Evolutionary conservation across 1,140 invertebrate genomes (phyloP), one percentile per base, ranked within the genome.

Genomic region (Dolichoris vasculosae): DNA sequence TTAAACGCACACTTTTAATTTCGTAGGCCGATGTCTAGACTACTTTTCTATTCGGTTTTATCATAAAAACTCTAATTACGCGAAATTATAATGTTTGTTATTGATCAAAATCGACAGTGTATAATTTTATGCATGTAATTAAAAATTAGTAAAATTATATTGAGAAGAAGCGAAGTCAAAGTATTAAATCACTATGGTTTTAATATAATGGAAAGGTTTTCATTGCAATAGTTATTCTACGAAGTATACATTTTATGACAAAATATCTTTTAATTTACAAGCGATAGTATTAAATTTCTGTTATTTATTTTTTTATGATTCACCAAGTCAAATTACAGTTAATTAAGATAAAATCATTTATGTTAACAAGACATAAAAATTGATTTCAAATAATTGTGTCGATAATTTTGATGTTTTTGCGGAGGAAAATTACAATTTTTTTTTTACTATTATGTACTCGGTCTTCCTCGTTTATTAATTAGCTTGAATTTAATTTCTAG

Each of bases 341-440:
- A 7, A 20, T 76, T 63, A 67, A 83, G 15, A 67, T 17, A 20
- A 30, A 35, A 83, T 83, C 46, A 43, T 63, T 38, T 51, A 11
- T 51, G 3, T 38, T 59, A 63, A 7, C 43, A 43, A 67, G 38
- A 20, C 59, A 51, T 77, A 59, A 83, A 77, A 26, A 23, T 55
- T 15, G 26, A 1, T 43, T 67, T 71, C 26, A 59, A 55, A 38
- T 40, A 64, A 80, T 64, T 38, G 26, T 48, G 26, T 43, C 20
- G 51, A 43, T 63, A 64, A 51, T 46, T 26, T 11, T 79, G n/a
- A 79, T 13, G 20, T 73, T 43, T n/a, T 43, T 26, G n/a, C 8
- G 8, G n/a, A 40, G n/a, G 1, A 30, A 26, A 8, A 8, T 43
- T 43, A 43, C 2, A 3, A 4, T 11, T 11, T 1, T 20, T 73